A percentile compares a stretch with the other conserved stretches of the same genome.
phyloP scores from a whole-genome alignment of 2,888 invertebrate species.

The Cephalotes varians region DNA sequence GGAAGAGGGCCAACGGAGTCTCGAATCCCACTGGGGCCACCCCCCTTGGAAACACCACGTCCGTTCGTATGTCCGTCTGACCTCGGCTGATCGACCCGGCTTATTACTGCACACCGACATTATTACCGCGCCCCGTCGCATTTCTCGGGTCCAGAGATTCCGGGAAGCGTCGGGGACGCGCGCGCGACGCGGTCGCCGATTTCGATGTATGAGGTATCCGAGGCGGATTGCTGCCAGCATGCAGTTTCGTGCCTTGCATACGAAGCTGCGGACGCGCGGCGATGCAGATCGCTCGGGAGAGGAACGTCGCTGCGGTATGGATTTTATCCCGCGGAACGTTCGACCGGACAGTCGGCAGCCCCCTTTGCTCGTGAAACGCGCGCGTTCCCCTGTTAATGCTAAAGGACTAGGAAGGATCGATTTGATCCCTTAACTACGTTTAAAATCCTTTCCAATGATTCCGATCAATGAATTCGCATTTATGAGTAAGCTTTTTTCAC shows the following conservation, averaged over 20 bases:
- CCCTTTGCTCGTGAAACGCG: neutral
- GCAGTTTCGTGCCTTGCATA: conserved; percentile 64
- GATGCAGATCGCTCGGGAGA: conserved; percentile 41
- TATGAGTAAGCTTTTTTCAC: too few species aligned
- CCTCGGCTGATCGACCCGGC: conserved; percentile 58
- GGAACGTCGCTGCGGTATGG: conserved; percentile 44
- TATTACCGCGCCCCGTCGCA: conserved; percentile 73
- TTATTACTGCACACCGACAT: conserved; percentile 73
- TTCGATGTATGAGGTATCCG: conserved; percentile 58
- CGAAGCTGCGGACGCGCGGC: conserved; percentile 39
- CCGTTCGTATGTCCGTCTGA: conserved; percentile 45
- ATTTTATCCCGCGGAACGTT: conserved; percentile 51
- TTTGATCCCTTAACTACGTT: conserved; percentile 7
- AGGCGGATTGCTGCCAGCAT: conserved; percentile 60
- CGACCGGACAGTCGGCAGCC: neutral
- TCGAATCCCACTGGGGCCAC: conserved; percentile 61
- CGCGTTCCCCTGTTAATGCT: neutral
- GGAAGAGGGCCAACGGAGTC: conserved; percentile 38
- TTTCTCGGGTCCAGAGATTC: conserved; percentile 73
- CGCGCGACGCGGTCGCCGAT: conserved; percentile 58
- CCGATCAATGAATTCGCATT: neutral
- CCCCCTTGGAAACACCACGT: conserved; percentile 42
- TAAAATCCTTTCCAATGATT: neutral
- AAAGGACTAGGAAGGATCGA: neutral
- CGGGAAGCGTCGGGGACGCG: conserved; percentile 69